phyloP scores from a whole-genome alignment of 2,113 vertebrate genomes.

The Crypturellus undulatus region DNA sequence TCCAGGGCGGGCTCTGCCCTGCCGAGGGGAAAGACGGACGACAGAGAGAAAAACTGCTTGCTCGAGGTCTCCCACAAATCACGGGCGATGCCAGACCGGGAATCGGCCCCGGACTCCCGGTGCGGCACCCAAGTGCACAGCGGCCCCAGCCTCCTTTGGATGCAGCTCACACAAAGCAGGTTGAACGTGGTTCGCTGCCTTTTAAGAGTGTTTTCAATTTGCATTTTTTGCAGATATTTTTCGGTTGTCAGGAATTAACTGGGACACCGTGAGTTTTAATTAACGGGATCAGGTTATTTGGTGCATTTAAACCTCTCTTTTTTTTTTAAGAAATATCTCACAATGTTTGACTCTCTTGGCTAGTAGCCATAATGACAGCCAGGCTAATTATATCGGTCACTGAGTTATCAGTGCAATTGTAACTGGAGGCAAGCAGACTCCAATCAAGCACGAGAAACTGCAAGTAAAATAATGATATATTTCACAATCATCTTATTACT shows the following conservation, averaged over 20 bases:
- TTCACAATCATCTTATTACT: slow-evolving; percentile 61
- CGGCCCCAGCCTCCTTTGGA: not conserved
- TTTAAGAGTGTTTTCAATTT: not conserved
- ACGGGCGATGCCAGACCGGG: not conserved
- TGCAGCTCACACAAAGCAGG: not conserved
- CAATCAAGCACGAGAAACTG: slow-evolving; percentile 45
- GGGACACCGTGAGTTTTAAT: slow-evolving; percentile 11
- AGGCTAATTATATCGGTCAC: slow-evolving; percentile 58
- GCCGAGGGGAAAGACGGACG: not conserved
- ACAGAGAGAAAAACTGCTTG: not conserved
- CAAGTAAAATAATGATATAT: slow-evolving; percentile 64
- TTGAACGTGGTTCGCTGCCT: not conserved
- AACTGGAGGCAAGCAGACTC: slow-evolving; percentile 54
- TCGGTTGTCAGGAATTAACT: slow-evolving; percentile 24
- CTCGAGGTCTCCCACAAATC: accelerated
- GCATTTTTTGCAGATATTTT: not conserved
- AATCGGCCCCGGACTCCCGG: not conserved
- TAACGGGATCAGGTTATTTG: not conserved
- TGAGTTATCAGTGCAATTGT: slow-evolving; percentile 30
- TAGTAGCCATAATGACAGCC: slow-evolving; percentile 35
- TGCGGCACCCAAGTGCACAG: not conserved
- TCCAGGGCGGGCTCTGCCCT: not conserved
- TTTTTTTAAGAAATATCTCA: not conserved
- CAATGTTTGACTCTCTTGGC: slow-evolving; percentile 41
- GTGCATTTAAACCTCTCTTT: not conserved